Conservation (phyloP, 2,888 invertebrate genomes). For the Pemphredon lugubris region DNA sequence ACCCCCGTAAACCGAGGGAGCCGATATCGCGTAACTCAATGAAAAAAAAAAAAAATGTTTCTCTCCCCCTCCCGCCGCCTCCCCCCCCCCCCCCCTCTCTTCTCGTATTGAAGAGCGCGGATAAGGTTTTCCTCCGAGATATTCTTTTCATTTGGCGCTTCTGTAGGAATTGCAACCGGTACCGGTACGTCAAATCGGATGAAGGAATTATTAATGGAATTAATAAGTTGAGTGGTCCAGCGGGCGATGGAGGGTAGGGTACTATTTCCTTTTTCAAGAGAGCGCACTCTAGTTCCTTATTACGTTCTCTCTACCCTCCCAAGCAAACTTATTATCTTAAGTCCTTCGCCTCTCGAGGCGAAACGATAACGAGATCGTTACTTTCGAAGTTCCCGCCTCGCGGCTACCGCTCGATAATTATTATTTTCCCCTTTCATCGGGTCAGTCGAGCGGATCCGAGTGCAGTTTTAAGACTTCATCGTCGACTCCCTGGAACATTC, state of each 20-base stretch:
- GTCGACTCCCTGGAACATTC: constrained; percentile 64
- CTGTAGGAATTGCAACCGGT: constrained; percentile 42
- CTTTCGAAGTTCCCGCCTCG: constrained; percentile 64
- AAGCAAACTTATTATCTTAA: constrained; percentile 66
- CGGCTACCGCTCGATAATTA: constrained; percentile 61
- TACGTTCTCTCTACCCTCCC: constrained; percentile 58
- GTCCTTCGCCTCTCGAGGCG: constrained; percentile 61
- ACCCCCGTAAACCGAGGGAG: background rate
- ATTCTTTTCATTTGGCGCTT: constrained; percentile 16
- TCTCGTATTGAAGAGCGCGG: constrained; percentile 9
- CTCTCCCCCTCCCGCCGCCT: too few species aligned
- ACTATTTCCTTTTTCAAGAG: constrained; percentile 60
- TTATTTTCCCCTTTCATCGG: constrained; percentile 57
- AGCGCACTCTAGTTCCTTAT: constrained; percentile 63
- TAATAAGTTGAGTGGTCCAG: constrained; percentile 65
- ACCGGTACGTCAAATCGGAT: constrained; percentile 58
- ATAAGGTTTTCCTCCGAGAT: constrained; percentile 25
- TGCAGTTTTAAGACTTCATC: constrained; percentile 59
- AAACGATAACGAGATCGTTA: constrained; percentile 68
- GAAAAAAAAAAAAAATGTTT: too few species aligned
- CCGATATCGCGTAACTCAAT: constrained; percentile 4
- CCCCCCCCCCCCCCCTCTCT: background rate
- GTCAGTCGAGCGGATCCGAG: constrained; percentile 24
- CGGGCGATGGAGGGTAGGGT: constrained; percentile 34
- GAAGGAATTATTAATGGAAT: constrained; percentile 67